Evolutionary conservation across 2,888 invertebrate genomes (phyloP).

Genomic region (Ferrisia virgata): DNA sequence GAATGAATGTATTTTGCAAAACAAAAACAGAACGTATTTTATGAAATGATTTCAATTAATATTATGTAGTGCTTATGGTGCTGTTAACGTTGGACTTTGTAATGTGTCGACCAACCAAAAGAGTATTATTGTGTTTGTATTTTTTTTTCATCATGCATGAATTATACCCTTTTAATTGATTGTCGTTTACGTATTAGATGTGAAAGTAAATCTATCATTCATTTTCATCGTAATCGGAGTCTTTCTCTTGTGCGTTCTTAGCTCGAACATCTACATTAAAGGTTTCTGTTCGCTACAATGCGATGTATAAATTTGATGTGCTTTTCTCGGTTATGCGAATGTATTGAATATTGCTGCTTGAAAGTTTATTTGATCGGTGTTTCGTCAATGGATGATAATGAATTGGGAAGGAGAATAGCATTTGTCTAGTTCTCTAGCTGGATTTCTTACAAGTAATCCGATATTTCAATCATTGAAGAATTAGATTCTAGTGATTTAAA

Average conservation of each 20-base stretch:
- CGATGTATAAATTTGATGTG: no score
- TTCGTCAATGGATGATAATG: no score
- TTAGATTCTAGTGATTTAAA: no score
- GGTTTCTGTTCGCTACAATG: no score
- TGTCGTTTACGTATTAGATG: neutral
- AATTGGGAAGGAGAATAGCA: no score
- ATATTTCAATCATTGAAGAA: no score
- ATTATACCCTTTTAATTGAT: slow-evolving; percentile 1
- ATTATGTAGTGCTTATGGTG: slow-evolving; percentile 9
- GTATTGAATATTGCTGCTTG: no score
- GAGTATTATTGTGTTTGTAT: neutral
- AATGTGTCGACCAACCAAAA: neutral
- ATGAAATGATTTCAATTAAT: neutral
- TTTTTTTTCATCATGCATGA: neutral
- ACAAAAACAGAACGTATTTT: neutral
- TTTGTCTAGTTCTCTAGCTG: no score
- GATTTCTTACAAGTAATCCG: no score
- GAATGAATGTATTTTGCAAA: neutral
- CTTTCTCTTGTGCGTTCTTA: neutral
- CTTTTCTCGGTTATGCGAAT: no score
- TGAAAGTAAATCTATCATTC: neutral
- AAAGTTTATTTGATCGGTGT: no score
- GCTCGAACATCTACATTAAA: no score
- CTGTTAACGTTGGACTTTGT: neutral
- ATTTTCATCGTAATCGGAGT: neutral